phyloP scores from a whole-genome alignment of 2,888 invertebrate genomes.

The Dicycla oo region DNA sequence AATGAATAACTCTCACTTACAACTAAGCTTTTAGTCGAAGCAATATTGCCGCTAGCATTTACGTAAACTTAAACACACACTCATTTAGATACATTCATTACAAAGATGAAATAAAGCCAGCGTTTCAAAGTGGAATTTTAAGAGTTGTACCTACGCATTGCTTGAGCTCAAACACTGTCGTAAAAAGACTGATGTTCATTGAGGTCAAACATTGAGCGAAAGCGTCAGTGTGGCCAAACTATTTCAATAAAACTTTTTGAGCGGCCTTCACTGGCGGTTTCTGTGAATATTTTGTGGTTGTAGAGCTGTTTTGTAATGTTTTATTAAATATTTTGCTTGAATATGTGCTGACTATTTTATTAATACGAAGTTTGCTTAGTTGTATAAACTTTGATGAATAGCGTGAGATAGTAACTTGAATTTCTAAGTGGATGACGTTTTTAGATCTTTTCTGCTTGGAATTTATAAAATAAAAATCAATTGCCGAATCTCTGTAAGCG shows the following conservation, averaged over 20 bases:
- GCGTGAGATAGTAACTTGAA: constrained; percentile 22
- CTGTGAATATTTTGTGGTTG: constrained; percentile 53
- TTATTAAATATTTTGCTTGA: constrained; percentile 54
- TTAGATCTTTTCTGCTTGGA: constrained; percentile 13
- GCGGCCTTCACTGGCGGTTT: constrained; percentile 71
- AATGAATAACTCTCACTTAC: neutral
- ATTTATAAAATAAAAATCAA: constrained; percentile 3
- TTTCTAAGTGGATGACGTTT: constrained; percentile 15
- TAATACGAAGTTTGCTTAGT: constrained; percentile 8
- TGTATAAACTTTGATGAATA: constrained; percentile 27
- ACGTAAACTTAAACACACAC: neutral
- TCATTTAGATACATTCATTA: neutral
- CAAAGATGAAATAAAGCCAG: constrained; percentile 28
- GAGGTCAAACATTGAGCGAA: constrained; percentile 70
- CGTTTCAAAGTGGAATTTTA: constrained; percentile 31
- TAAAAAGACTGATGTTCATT: constrained; percentile 77
- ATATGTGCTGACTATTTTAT: constrained; percentile 28
- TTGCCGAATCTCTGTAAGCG: too few relatives aligned
- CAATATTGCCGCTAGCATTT: neutral
- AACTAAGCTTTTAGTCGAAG: neutral
- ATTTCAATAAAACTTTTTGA: constrained; percentile 84
- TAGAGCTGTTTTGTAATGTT: constrained; percentile 30
- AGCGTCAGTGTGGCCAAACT: constrained; percentile 73
- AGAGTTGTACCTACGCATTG: constrained; percentile 46
- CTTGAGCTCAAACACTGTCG: constrained; percentile 70